Base-by-base conservation (phyloP, 2,888 invertebrate species). In the Epirrhoe tristata region DNA sequence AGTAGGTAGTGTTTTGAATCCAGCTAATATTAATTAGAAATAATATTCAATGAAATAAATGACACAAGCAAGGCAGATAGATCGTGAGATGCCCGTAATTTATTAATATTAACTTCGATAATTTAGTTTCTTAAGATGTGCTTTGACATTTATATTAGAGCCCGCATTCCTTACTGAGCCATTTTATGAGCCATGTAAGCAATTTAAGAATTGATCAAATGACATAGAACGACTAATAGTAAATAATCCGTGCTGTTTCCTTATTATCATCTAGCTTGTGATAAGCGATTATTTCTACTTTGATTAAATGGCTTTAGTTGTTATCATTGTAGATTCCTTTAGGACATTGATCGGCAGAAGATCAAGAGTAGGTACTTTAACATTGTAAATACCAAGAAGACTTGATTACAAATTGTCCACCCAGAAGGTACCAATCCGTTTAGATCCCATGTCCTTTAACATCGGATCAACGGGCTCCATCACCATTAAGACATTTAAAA, bases 401-500 rank as follows among this genome's bases (percentile, higher is more conserved):
- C 32, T 32, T 3, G 32, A 32, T 32, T 32, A 16, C 14, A 57
- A 57, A 31, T 50, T 50, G 34, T 58, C 12, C 12, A 8, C 2
- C 17, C 36, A 12, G 14, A 14, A 52, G 32, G 6, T 36, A 32
- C 32, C 32, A 32, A 32, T 32, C 32, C 32, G 32, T 32, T 32
- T 32, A 32, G 32, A 5, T 58, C 62, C 60, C 63, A 61, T 67
- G 60, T 58, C 58, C 66, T 68, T 59, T 70, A 64, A 70, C 69
- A 70, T 63, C 69, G 57, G 67, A 69, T 66, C 65, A 70, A 69
- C 52, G 46, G 53, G 54, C 24, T 43, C 64, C 64, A 69, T 71
- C 69, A 75, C 73, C 64, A 66, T 56, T 70, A 73, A 75, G 67
- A 63, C 63, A 72, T 71, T 74, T 72, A 70, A 58, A 60, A 70